phyloP scores from a whole-genome alignment of 2,888 invertebrate species.

The Tipula unca region DNA sequence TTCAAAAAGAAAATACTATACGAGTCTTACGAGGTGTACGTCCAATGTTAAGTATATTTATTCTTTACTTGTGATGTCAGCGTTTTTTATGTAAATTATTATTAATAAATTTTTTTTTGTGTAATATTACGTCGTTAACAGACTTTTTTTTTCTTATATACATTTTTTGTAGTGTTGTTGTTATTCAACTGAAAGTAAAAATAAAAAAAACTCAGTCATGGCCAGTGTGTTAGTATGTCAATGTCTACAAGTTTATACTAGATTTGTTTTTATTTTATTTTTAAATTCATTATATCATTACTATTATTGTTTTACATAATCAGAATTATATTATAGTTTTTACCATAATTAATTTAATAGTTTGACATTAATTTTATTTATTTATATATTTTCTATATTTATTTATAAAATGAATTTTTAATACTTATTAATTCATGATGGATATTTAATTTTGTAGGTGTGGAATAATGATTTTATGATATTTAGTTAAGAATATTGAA shows the following conservation, averaged over 20 bases:
- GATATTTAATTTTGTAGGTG: not conserved
- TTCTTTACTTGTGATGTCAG: not conserved
- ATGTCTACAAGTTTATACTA: conserved; percentile 23
- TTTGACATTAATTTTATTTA: not conserved
- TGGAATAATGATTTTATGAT: too few relatives aligned
- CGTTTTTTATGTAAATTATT: not conserved
- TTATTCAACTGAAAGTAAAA: conserved; percentile 19
- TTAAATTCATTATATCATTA: not conserved
- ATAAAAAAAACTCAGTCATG: conserved; percentile 24
- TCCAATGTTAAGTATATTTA: not conserved
- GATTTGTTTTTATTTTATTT: not conserved
- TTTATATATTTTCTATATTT: not conserved
- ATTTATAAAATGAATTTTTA: not conserved
- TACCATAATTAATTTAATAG: not conserved
- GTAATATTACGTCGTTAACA: conserved; percentile 14
- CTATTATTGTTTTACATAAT: not conserved
- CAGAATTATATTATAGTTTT: not conserved
- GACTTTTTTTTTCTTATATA: not conserved
- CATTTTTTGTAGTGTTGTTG: not conserved
- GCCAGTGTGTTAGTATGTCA: conserved; percentile 25
- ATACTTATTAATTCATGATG: not conserved
- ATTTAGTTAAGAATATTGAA: too few relatives aligned
- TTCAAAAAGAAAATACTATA: not conserved
- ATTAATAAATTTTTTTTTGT: not conserved
- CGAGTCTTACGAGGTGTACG: not conserved